Evolutionary conservation across 2,113 vertebrate species (phyloP), one percentile per base, ranked within the genome.

Genomic region (Carassius carassius): DNA sequence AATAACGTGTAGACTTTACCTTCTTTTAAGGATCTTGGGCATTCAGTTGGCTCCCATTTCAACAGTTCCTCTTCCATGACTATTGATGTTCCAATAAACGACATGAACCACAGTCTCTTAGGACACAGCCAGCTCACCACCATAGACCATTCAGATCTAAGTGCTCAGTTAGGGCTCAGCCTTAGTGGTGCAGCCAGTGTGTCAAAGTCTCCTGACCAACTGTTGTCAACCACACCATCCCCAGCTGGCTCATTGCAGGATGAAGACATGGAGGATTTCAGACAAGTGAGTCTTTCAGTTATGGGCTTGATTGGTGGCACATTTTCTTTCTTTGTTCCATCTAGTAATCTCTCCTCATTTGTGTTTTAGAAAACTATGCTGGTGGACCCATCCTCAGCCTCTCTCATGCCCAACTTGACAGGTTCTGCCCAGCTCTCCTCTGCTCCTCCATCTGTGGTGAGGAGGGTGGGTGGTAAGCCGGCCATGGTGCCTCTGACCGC

Each of bases 131-230:
- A 96, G 89, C 91, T 97, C 80, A 97, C 96, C 86, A 97, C 97
- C 58, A 98, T 98, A 41, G 97, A 98, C 92, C 97, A 98, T 35
- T 97, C 97, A 0, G 96, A 98, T 92, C 95, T 98, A 84, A 96
- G 96, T 60, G 94, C 95, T 70, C 96, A 98, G 47, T 95, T 98
- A 84, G 97, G 97, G 11, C 94, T 98, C 12, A 95, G 96, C 56
- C 88, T 97, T 82, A 96, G 96, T 5, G 95, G 94, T 4, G 93
- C 94, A 19, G 91, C 92, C 80, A 10, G 56, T 54, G 62, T 97
- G 70, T 86, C 95, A 1, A 94, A 94, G 89, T 97, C 97, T 0
- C 96, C 96, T 1, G 96, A 96, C 56, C 94, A 96, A 87, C 94
- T 92, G 0, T 92, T 96, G 79, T 97, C 97, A 0, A 92, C 96